These are phyloP conservation scores for Leptopilina syphax DNA, from an alignment of 2,888 invertebrate species.

Conservation along the genomic window DNA sequence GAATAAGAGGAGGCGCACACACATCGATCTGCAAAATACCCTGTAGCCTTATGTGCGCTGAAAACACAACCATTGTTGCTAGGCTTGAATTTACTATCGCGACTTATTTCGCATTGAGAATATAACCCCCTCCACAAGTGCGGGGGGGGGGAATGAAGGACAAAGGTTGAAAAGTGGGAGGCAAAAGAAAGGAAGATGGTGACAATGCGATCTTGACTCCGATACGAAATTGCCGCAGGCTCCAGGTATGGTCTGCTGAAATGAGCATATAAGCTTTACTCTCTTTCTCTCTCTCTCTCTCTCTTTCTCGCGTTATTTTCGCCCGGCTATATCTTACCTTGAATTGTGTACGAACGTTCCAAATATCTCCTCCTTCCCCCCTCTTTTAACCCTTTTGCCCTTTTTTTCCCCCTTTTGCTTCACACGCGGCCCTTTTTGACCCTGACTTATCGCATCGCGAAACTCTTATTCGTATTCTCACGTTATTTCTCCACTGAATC, in stretches of 20 bases:
- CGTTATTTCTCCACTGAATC: slow-evolving; percentile 63
- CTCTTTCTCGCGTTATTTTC: slow-evolving; percentile 59
- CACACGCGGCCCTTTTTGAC: slow-evolving; percentile 58
- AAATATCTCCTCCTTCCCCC: slow-evolving; percentile 61
- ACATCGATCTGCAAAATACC: slow-evolving; percentile 70
- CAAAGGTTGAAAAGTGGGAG: slow-evolving; percentile 41
- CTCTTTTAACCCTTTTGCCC: slow-evolving; percentile 43
- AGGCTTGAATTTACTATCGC: slow-evolving; percentile 66
- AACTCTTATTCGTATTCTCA: slow-evolving; percentile 64
- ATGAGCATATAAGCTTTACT: slow-evolving; percentile 62
- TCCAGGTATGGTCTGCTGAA: slow-evolving; percentile 58
- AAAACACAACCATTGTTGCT: slow-evolving; percentile 55
- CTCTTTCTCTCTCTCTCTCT: slow-evolving; percentile 47
- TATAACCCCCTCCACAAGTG: slow-evolving; percentile 44
- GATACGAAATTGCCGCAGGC: slow-evolving; percentile 66
- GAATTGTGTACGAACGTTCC: slow-evolving; percentile 63
- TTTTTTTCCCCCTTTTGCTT: slow-evolving; percentile 1
- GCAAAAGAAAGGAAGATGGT: slow-evolving; percentile 54
- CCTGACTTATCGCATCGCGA: slow-evolving; percentile 56
- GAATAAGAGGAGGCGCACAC: slow-evolving; percentile 60
- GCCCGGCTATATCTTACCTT: slow-evolving; percentile 59
- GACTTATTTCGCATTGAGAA: slow-evolving; percentile 55
- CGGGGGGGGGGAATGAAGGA: slow-evolving; percentile 44
- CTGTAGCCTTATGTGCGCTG: slow-evolving; percentile 62
- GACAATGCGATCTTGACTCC: slow-evolving; percentile 64